Conservation (phyloP, 2,888 invertebrate genomes). For the Lasioglossum morio region DNA sequence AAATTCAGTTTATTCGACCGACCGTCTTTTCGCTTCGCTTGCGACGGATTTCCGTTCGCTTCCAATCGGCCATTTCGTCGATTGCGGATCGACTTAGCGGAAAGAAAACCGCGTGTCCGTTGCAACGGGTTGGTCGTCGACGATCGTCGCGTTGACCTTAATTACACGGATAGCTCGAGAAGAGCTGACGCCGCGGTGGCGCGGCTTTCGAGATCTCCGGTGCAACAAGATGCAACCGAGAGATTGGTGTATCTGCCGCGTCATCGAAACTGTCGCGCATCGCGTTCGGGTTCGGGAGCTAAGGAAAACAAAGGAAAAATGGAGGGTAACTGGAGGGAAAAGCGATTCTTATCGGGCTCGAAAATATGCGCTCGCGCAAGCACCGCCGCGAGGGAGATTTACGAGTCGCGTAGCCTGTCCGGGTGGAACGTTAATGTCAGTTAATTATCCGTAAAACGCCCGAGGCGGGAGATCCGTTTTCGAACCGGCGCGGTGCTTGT, state of each 20-base stretch:
- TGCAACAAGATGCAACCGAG: slow-evolving; percentile 16
- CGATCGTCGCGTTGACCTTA: slow-evolving; percentile 63
- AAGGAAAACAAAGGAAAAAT: neutral
- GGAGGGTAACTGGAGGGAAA: slow-evolving; percentile 42
- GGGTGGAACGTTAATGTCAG: slow-evolving; percentile 76
- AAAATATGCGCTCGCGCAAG: slow-evolving; percentile 47
- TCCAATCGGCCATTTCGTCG: neutral
- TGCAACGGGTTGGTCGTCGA: slow-evolving; percentile 43
- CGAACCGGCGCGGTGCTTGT: slow-evolving; percentile 47
- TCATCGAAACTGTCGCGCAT: slow-evolving; percentile 4
- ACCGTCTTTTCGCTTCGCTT: neutral
- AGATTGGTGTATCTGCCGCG: slow-evolving; percentile 20
- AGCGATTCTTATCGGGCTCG: slow-evolving; percentile 61
- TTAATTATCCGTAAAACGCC: slow-evolving; percentile 78
- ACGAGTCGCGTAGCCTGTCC: slow-evolving; percentile 71
- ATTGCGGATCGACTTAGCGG: slow-evolving; percentile 3
- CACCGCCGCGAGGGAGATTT: slow-evolving; percentile 59
- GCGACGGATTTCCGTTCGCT: neutral
- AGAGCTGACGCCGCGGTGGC: slow-evolving; percentile 32
- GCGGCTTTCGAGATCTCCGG: neutral
- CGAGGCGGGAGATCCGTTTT: slow-evolving; percentile 63
- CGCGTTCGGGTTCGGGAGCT: neutral
- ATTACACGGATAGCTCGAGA: slow-evolving; percentile 56
- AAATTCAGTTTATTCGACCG: neutral
- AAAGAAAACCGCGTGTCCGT: slow-evolving; percentile 8